Conservation (phyloP, 2,113 vertebrate species). For the Chlorodrepanis virens region DNA sequence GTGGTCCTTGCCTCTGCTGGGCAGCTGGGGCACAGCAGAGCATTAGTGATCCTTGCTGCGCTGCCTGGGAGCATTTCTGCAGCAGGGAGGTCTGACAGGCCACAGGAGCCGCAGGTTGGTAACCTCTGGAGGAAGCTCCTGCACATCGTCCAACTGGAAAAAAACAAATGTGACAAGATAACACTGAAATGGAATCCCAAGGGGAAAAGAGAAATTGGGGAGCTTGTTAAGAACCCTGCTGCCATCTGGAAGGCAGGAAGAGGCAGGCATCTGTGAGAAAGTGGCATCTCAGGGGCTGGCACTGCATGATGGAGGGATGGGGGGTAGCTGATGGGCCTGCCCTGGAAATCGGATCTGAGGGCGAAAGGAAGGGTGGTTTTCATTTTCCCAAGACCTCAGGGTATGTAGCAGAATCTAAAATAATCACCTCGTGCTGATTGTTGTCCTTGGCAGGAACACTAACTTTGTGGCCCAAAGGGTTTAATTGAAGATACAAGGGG, state of each 20-base stretch:
- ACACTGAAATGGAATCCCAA: slow-evolving; percentile 16
- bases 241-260: slow-evolving; percentile 53
- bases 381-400: background rate
- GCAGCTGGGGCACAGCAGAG: background rate
- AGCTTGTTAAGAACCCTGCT: slow-evolving; percentile 37
- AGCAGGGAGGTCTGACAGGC: background rate
- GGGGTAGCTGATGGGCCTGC: background rate
- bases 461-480: slow-evolving; percentile 44
- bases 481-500: slow-evolving; percentile 14
- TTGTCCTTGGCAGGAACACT: slow-evolving; percentile 24
- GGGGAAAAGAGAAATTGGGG: background rate
- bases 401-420: slow-evolving; percentile 22
- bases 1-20: background rate
- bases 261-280: background rate
- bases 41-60: background rate
- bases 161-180: slow-evolving; percentile 38
- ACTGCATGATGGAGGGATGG: background rate
- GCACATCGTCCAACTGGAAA: background rate
- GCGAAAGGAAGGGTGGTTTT: background rate
- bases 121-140: background rate
- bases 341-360: background rate
- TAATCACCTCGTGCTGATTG: slow-evolving; percentile 3
- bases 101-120: background rate
- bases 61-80: background rate
- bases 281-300: slow-evolving; percentile 5